These are phyloP conservation scores for Seriola aureovittata DNA, from an alignment of 2,113 vertebrate genomes.

Conservation along the genomic window DNA sequence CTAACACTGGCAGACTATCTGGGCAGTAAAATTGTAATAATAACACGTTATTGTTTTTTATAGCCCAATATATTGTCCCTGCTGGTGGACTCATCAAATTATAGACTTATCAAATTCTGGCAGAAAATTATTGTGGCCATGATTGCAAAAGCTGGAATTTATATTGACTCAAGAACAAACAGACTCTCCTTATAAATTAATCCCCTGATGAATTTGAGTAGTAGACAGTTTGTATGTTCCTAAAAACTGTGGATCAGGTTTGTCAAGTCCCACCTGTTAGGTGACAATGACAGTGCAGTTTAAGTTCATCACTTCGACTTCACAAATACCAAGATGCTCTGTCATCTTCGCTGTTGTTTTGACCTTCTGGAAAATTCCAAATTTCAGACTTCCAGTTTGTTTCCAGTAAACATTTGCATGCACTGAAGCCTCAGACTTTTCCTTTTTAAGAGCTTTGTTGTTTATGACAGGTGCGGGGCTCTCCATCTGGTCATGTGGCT, in stretches of 20 bases:
- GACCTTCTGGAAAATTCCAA: conserved; percentile 13
- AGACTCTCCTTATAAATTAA: background rate
- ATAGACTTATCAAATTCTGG: background rate
- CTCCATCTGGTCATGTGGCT: conserved; percentile 6
- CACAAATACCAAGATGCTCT: background rate
- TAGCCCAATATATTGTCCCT: background rate
- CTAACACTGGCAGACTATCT: background rate
- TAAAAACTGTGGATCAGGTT: conserved; percentile 18
- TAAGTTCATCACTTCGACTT: background rate
- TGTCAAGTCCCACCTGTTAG: conserved; percentile 20
- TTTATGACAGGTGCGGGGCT: background rate
- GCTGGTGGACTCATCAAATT: background rate
- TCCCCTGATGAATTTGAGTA: background rate
- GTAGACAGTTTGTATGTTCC: background rate
- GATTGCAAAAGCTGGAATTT: too few relatives aligned
- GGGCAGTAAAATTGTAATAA: background rate
- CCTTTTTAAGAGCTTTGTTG: background rate
- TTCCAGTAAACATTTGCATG: background rate
- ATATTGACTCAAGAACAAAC: background rate
- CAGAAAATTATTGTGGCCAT: background rate
- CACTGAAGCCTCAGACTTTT: background rate
- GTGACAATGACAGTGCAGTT: conserved; percentile 15
- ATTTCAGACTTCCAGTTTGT: background rate
- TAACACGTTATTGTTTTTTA: background rate
- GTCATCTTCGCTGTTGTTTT: background rate